These are phyloP conservation scores for Pecten maximus DNA, from an alignment of 2,888 invertebrate genomes.

Conservation along the genomic window DNA sequence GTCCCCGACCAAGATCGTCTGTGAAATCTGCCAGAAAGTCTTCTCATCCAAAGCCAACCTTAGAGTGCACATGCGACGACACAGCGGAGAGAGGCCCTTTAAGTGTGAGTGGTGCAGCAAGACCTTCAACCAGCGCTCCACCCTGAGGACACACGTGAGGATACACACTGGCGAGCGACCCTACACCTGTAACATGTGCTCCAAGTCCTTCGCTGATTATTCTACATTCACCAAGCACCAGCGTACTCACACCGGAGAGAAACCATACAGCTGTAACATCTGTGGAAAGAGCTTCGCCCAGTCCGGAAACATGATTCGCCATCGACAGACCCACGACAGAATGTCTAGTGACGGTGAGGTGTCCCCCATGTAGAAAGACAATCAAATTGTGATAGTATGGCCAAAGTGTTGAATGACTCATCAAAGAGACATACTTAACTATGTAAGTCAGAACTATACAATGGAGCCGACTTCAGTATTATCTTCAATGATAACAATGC, in stretches of 20 bases:
- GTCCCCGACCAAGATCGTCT: not conserved
- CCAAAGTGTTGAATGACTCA: not conserved
- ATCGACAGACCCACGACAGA: constrained; percentile 58
- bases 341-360: not conserved
- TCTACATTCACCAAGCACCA: constrained; percentile 66
- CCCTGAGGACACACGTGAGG: constrained; percentile 64
- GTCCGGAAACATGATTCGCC: constrained; percentile 69
- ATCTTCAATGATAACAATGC: not conserved
- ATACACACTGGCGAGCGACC: constrained; percentile 68
- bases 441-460: not conserved
- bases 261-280: constrained; percentile 64
- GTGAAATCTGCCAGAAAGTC: constrained; percentile 45
- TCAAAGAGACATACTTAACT: not conserved
- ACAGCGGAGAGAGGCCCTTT: constrained; percentile 59
- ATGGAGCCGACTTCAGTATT: not conserved
- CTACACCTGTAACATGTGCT: constrained; percentile 61
- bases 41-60: constrained; percentile 48
- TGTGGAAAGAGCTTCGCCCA: constrained; percentile 67
- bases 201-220: constrained; percentile 64
- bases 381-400: too few species aligned
- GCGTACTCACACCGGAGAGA: constrained; percentile 67
- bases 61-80: constrained; percentile 60
- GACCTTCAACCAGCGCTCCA: constrained; percentile 65
- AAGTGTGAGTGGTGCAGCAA: constrained; percentile 62
- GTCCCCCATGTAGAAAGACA: not conserved